Evolutionary conservation across 2,888 invertebrate species (phyloP), one percentile per base, ranked within the genome.

Genomic region (Diaprepes abbreviatus): DNA sequence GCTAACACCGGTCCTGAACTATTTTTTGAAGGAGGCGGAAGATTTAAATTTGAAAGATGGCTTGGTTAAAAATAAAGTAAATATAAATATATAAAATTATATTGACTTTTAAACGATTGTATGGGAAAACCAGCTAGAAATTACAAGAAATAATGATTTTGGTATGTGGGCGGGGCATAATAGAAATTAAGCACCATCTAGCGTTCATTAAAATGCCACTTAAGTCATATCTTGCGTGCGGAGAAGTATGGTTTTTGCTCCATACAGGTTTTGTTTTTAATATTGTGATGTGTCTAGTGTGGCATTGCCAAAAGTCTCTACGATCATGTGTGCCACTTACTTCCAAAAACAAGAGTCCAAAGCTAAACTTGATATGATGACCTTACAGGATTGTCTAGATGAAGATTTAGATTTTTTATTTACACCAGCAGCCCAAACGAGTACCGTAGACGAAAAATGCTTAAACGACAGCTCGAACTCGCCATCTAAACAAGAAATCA

Each of bases 381-480:
- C 87, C 78, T 81, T 88, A 62, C 86, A 87, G 77, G 86, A 87
- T 75, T 88, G 86, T 74, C 81, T 88, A 36, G 87, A 81, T 70
- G 82, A 83, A 62, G 81, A 79, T 73, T 77, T 81, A 70, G 82
- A 83, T 77, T 80, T 80, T 74, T 79, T 80, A 70, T 87, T 88
- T 74, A 85, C 84, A 60, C 85, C 84, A 75, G 85, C 85, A 69
- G 86, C 86, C 77, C 86, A 55, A 43, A 55, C 35, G 19, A 62
- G 16, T 64, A 52, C 63, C 7, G 63, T 63, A 5, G 24, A 33
- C 12, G 63, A 63, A 10, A 58, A 58, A 14, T 66, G 62, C 16
- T 57, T 86, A 16, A 76, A 73, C 60, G 38, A 66, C 35, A 64
- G 63, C 24, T 59, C 70, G 19, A 45, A 54, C 17, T 31, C 57